Conservation (phyloP, 2,888 invertebrate species). For the Rhyacophila evoluta region DNA sequence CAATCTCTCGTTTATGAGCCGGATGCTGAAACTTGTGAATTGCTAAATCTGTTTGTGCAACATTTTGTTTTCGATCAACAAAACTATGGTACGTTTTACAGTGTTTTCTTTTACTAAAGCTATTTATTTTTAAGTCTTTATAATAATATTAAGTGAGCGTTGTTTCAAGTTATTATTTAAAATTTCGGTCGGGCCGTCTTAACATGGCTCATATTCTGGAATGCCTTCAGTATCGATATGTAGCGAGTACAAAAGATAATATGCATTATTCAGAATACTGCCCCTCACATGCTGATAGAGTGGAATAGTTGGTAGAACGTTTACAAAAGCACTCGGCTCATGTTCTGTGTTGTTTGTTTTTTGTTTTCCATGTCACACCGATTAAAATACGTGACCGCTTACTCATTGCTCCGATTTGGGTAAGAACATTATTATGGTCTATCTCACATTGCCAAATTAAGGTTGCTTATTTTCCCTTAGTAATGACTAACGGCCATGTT, state of each 20-base stretch:
- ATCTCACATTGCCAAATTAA: conserved; percentile 59
- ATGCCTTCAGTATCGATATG: conserved; percentile 1
- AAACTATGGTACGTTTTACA: conserved; percentile 78
- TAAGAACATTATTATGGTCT: conserved; percentile 59
- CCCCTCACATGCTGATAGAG: conserved; percentile 28
- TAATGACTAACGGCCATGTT: conserved; percentile 59
- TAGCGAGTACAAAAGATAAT: conserved; percentile 59
- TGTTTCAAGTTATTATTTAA: neutral
- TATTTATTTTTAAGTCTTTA: neutral
- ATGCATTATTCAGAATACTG: conserved; percentile 62
- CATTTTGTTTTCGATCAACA: conserved; percentile 93
- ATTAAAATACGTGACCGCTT: conserved; percentile 54
- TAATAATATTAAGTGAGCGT: neutral
- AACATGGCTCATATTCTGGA: neutral
- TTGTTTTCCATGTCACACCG: conserved; percentile 55
- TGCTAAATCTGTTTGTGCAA: conserved; percentile 92
- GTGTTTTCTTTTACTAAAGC: neutral
- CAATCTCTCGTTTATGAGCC: conserved; percentile 83
- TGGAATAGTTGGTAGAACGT: conserved; percentile 40
- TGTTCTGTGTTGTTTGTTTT: conserved; percentile 49
- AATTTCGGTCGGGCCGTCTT: neutral
- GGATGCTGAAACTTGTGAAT: conserved; percentile 80
- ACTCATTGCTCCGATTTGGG: conserved; percentile 54
- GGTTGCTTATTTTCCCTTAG: conserved; percentile 67
- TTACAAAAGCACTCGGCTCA: conserved; percentile 52